These are phyloP conservation scores for Drosophila parvula DNA, from an alignment of 1,140 invertebrate genomes.

Conservation along the genomic window DNA sequence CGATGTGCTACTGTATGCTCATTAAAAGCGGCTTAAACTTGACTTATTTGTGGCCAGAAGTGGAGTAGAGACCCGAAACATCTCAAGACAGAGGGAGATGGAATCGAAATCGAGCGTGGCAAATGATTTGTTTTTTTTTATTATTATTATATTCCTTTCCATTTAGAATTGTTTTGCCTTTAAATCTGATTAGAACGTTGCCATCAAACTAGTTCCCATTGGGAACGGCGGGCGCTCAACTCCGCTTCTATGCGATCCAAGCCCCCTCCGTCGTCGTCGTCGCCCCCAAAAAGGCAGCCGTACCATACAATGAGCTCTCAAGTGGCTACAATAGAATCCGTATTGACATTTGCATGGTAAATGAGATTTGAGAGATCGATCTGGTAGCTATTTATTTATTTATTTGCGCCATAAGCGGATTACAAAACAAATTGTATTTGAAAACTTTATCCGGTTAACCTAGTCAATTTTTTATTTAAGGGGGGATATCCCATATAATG, in stretches of 20 bases:
- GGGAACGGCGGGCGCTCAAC: conserved; percentile 16
- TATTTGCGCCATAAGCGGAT: conserved; percentile 52
- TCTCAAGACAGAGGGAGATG: conserved; percentile 15
- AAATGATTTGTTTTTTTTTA: conserved; percentile 25
- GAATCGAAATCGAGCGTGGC: conserved; percentile 25
- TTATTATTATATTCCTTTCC: conserved; percentile 27
- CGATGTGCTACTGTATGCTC: conserved; percentile 30
- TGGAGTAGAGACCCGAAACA: conserved; percentile 31
- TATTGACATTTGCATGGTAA: conserved; percentile 59
- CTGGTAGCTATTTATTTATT: conserved; percentile 52
- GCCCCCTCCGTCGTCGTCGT: background rate
- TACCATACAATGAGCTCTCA: conserved; percentile 28
- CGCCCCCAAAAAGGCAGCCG: background rate
- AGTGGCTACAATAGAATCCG: conserved; percentile 50
- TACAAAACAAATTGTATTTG: conserved; percentile 40
- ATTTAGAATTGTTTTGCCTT: conserved; percentile 55
- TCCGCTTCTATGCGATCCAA: conserved; percentile 4
- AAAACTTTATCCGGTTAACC: conserved; percentile 52
- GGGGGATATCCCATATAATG: conserved; percentile 41
- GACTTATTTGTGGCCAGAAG: conserved; percentile 54
- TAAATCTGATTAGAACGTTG: conserved; percentile 51
- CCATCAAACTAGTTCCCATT: conserved; percentile 51
- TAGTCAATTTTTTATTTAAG: conserved; percentile 10
- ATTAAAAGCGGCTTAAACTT: conserved; percentile 57
- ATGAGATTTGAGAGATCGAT: conserved; percentile 42